Conservation (phyloP, 2,113 vertebrate species). For the Connochaetes taurinus region DNA sequence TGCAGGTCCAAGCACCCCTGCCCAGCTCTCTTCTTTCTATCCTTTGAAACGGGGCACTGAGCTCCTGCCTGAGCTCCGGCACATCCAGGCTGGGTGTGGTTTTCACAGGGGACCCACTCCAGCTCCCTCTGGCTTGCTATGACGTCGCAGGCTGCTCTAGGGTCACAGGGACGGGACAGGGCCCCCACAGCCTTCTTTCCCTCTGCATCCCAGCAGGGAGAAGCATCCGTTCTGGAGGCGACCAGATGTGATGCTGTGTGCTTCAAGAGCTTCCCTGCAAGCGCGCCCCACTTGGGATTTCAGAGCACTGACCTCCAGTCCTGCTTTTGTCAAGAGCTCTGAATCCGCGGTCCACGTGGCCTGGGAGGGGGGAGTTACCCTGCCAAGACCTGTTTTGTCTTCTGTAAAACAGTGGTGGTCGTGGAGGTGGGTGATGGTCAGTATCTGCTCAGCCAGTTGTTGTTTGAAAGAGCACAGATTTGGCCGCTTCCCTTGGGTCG, state of each 20-base stretch:
- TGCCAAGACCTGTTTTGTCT: not conserved
- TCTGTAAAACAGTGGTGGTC: not conserved
- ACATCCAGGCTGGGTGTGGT: not conserved
- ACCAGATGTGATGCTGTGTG: not conserved
- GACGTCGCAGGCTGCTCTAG: not conserved
- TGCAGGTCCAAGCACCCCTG: rapidly evolving
- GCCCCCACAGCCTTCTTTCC: not conserved
- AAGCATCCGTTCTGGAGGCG: not conserved
- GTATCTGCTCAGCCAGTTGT: not conserved
- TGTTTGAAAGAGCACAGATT: not conserved
- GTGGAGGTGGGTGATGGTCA: not conserved
- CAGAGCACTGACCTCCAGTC: not conserved
- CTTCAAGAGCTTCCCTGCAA: not conserved
- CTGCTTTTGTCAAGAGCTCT: not conserved
- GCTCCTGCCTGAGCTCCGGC: not conserved
- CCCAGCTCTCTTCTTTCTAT: not conserved
- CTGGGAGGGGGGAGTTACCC: not conserved
- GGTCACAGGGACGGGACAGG: not conserved
- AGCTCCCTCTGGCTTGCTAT: not conserved
- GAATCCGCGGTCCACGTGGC: no score
- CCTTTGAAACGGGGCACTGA: rapidly evolving
- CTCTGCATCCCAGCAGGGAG: not conserved
- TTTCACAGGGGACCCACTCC: not conserved
- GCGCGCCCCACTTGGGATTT: not conserved
- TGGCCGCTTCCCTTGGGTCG: not conserved